Evolutionary conservation across 37 sponge, comb jelly and placozoan genomes (phyloP), one percentile per base, ranked within the genome.

Genomic region (Cladorhizidae sp.): DNA sequence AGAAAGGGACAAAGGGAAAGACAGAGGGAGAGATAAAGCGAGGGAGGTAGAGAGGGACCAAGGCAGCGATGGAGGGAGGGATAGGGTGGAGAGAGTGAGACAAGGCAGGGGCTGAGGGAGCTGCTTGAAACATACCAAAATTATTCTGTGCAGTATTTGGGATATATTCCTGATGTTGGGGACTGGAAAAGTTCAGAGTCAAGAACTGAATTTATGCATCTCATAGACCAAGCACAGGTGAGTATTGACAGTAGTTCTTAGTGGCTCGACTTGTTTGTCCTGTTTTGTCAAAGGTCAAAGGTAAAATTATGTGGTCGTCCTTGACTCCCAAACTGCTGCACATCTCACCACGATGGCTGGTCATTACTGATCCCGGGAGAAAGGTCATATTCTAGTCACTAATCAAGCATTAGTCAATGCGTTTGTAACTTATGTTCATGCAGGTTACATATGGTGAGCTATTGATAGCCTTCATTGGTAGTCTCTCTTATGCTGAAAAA

Each of bases 401-500:
- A 58, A 3, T 20, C 33, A 58, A 6, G 17, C 11, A 12, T 2
- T 28, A 40, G 14, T 7, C 26, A 15, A 32, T 68, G 2, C 31
- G 15, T 29, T 64, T 25, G 31, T 58, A 51, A 12, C 59, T 23
- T 2, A n/a, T 38, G 57, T 41, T 31, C 57, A 7, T 63, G 38
- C 74, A 94, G 95, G 67, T 80, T 25, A 64, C 85, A 32, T 94
- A 86, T 78, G 82, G 80, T 41, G 85, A 91, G 26, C 41, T 84
- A 55, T 67, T 65, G 29, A 67, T 85, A 35, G 76, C 76, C 0
- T 78, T 74, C 38, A 40, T 94, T 28, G 89, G 89, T 54, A 94
- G 95, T 58, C 73, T 94, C 23, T 70, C 86, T 3, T 94, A 94
- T 82, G 95, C 86, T n/a, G 93, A 94, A 77, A 92, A 94, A 68